Percentiles rank a stretch among this genome's conserved stretches.
Conservation (phyloP, 2,797 vertebrate species). For the Diplodus sargus region DNA sequence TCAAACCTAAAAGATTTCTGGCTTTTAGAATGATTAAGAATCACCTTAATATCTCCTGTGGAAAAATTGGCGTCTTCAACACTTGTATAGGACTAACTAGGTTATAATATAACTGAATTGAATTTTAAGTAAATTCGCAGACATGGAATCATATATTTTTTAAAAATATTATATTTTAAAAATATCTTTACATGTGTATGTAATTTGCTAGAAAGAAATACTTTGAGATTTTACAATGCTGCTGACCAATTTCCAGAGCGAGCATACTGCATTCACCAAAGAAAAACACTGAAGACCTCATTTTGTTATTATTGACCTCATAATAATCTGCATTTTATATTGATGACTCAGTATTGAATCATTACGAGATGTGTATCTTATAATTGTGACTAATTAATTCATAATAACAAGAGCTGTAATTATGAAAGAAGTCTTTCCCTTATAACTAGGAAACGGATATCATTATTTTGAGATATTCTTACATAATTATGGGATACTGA, state of each 20-base stretch:
- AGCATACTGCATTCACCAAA: background rate
- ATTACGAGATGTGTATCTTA: background rate
- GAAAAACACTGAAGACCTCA: background rate
- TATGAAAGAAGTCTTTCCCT: background rate
- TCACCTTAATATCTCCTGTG: background rate
- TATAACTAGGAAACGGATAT: background rate
- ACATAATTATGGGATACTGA: background rate
- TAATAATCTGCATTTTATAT: background rate
- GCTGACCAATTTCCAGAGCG: slow-evolving; percentile 12
- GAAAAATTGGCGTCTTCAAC: background rate
- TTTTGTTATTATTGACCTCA: background rate
- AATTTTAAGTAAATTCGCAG: background rate
- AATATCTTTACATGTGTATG: slow-evolving; percentile 17
- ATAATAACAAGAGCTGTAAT: background rate
- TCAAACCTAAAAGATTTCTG: background rate
- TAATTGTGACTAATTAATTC: background rate
- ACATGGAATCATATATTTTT: background rate
- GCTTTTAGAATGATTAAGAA: background rate
- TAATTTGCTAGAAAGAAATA: background rate
- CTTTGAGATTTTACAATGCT: background rate
- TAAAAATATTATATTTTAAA: too few relatives aligned
- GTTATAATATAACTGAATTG: background rate
- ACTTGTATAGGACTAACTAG: background rate
- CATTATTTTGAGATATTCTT: background rate
- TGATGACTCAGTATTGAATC: background rate